Conservation (phyloP, 1,140 invertebrate genomes). For the Apis mellifera region Amel_HAv3.1 CM009937.2:2882001-2882500, state of each 20-base stretch:
- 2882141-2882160: background rate
- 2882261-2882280: slow-evolving; percentile 1
- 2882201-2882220: too few species aligned
- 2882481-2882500: too few species aligned
- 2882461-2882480: too few species aligned
- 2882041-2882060: too few species aligned
- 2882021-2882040: too few species aligned
- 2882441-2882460: too few species aligned
- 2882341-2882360: background rate
- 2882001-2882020: background rate
- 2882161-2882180: background rate
- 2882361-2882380: background rate
- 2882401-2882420: too few species aligned
- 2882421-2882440: background rate
- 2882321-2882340: background rate
- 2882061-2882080: too few species aligned
- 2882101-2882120: too few species aligned
- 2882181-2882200: background rate
- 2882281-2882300: background rate
- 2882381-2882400: background rate
- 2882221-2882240: background rate
- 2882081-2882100: too few species aligned
- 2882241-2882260: too few species aligned
- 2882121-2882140: too few species aligned
- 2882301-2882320: background rate